These are phyloP conservation scores for Dryoscopus gambensis DNA, from an alignment of 2,113 vertebrate genomes.

Conservation along the genomic window DNA sequence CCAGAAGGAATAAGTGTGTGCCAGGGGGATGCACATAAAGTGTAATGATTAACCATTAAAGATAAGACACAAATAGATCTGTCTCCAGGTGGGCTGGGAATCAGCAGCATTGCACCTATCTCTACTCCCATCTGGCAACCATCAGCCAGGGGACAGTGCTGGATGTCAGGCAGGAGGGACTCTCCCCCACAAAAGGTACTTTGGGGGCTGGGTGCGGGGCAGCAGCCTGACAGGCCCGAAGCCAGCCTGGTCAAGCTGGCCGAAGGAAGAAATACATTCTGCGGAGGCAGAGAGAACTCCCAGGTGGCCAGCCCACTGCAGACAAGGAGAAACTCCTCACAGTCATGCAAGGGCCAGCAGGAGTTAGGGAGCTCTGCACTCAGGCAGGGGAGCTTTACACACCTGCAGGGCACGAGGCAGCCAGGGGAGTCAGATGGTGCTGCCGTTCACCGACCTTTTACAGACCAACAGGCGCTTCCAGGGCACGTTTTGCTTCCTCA, in stretches of 20 bases:
- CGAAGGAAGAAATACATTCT: neutral
- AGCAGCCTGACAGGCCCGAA: neutral
- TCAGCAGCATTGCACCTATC: neutral
- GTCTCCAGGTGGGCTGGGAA: neutral
- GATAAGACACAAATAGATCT: neutral
- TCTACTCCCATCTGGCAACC: neutral
- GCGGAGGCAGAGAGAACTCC: neutral
- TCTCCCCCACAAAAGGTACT: neutral
- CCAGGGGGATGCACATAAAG: neutral
- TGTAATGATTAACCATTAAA: neutral
- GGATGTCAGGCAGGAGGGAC: neutral
- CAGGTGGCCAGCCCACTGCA: neutral
- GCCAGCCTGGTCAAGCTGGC: neutral
- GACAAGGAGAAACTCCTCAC: neutral
- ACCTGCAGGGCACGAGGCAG: accelerated
- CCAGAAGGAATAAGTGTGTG: neutral
- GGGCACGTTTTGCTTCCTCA: accelerated
- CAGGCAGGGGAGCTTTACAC: neutral
- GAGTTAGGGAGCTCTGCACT: neutral
- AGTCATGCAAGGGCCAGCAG: accelerated
- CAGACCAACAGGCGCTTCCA: neutral
- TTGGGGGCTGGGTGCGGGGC: accelerated
- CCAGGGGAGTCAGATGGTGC: accelerated
- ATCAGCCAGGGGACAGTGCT: neutral
- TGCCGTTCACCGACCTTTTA: accelerated